phyloP scores from a whole-genome alignment of 2,113 vertebrate genomes.

The Myiagra hebetior region DNA sequence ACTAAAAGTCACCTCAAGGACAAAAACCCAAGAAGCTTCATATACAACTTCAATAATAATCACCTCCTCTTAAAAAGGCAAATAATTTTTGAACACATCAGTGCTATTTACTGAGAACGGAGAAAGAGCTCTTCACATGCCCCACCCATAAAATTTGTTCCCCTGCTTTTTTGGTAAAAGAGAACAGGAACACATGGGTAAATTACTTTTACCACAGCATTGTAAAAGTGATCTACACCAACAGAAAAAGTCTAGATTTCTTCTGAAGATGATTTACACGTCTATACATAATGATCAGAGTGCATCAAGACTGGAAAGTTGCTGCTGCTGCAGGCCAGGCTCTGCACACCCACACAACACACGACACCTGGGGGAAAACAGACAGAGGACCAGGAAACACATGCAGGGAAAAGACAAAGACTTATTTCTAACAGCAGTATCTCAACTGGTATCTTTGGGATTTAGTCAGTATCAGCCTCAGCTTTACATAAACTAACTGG shows the following conservation, averaged over 20 bases:
- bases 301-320: not conserved
- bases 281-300: accelerated
- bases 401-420: accelerated
- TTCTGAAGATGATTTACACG: accelerated
- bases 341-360: accelerated
- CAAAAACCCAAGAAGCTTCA: not conserved
- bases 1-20: not conserved
- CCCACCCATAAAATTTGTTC: accelerated
- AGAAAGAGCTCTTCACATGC: accelerated
- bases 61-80: not conserved
- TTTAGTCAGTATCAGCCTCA: too few species aligned
- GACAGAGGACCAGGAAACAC: accelerated
- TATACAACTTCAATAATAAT: accelerated
- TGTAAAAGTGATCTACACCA: accelerated
- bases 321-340: accelerated
- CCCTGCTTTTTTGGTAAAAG: not conserved
- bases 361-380: accelerated
- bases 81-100: accelerated
- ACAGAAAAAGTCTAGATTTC: not conserved
- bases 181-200: accelerated
- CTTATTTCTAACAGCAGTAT: accelerated
- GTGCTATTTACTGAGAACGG: accelerated
- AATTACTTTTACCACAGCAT: too few species aligned
- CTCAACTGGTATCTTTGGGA: accelerated
- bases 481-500: not conserved